Base-by-base conservation (phyloP, 2,888 invertebrate species). In the Malachius bipustulatus region DNA sequence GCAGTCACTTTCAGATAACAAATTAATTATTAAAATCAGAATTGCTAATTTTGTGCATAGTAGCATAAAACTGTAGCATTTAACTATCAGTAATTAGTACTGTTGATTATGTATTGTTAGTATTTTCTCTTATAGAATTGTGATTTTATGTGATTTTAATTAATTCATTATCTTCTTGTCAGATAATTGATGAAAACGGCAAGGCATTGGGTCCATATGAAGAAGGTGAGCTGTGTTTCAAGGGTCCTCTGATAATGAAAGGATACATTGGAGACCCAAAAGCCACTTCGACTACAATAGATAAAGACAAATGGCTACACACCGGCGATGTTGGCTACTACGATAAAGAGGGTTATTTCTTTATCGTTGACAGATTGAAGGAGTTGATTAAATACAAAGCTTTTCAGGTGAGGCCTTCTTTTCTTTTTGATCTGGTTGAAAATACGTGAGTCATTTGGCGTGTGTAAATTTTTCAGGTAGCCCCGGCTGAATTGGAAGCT, bases 341-440 rank as follows among this genome's bases (percentile, higher is more conserved):
- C 48, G 87, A 90, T 52, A 60, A 72, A 1, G 77, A 88, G 12
- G 78, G 77, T 2, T 79, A 70, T 58, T 84, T 88, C 62, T 89
- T 72, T 53, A 77, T 91, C 43, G 83, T 89, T 2, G 91, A 90
- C 59, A 67, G 91, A 41, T 65, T 90, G 14, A 93, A 93, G 58
- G 90, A 91, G 56, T 72, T 93, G 16, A 91, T 93, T 51, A 93
- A 93, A 59, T 89, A 87, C 55, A 90, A 90, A 60, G 89, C 80
- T 26, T 83, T 77, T 51, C 80, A 85, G 71, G 83, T 84, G 47
- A n/a, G n/a, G n/a, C n/a, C n/a, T n/a, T n/a, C n/a, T n/a, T n/a
- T n/a, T n/a, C n/a, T n/a, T n/a, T n/a, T n/a, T n/a, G n/a, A n/a
- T n/a, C n/a, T n/a, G n/a, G n/a, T n/a, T n/a, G n/a, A n/a, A n/a